Base-by-base conservation (phyloP, 92 coral and sea anemone genomes). In the Parazoanthus swiftii region DNA sequence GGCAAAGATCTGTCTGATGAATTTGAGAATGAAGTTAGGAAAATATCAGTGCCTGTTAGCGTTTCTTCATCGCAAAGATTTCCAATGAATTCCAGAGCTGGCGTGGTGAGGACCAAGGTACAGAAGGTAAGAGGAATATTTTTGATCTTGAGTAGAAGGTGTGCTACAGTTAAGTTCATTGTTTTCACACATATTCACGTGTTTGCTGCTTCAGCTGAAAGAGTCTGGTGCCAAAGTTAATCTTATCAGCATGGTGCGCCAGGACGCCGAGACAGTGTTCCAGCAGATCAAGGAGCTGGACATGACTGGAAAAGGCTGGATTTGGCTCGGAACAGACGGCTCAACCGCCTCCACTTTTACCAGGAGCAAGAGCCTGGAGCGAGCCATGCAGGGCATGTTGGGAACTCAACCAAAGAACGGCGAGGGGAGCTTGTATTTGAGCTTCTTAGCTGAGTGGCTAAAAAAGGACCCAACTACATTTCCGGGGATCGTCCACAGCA, bases 331-430 rank as follows among this genome's bases (percentile, higher is more conserved):
- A 5, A 92, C 98, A 42, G 99, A 97, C 76, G 98, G 98, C 26
- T 94, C 99, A 29, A 93, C 97, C 1, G 88, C 99, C 16, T 95
- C 97, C n/a, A 95, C 96, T 3, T 95, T 97, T 74, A 92, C 93
- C 44, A 94, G 94, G 25, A 95, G 92, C 63, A 95, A 91, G 48
- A 95, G 94, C 81, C 91, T 97, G 75, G 94, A 97, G 80, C 92
- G 91, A 37, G 91, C 98, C 81, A 97, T 97, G 99, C 94, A 95
- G 83, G 99, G 99, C 26, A 94, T 97, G 95, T 87, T 97, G 75
- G 99, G 99, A n/a, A 95, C 95, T 18, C 99, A 95, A 88, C 98
- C 99, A 20, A 95, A 93, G 90, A 95, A 95, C 70, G 99, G 99
- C 56, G 99, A 95, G 74, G 99, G 99, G 14, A 91, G 97, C 73